A percentile compares a stretch with the other conserved stretches of the same genome.
Evolutionary conservation across 2,113 vertebrate genomes (phyloP).

Genomic region (Chlorodrepanis virens): DNA sequence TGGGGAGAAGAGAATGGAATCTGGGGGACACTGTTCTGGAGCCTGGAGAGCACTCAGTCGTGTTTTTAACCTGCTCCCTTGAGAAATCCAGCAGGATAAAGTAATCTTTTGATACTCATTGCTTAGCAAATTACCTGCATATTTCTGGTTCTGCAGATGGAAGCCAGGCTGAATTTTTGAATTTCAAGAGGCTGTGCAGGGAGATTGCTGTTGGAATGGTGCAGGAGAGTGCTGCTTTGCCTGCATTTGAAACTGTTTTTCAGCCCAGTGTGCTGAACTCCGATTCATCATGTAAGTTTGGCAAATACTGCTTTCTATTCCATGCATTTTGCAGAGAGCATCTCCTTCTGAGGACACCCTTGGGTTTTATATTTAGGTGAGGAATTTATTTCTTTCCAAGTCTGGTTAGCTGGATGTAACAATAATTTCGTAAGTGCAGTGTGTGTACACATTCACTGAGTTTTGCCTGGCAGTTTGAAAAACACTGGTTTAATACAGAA

Average conservation of each 20-base stretch:
- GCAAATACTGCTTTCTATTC: background rate
- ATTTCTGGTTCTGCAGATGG: background rate
- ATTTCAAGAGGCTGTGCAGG: background rate
- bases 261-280: background rate
- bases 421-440: background rate
- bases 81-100: background rate
- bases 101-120: rapidly evolving
- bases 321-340: background rate
- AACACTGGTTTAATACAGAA: background rate
- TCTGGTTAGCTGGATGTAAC: rapidly evolving
- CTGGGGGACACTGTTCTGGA: background rate
- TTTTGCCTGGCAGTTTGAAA: background rate
- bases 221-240: background rate
- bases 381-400: background rate
- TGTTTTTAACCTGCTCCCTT: background rate
- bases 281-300: background rate
- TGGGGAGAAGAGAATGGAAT: too few relatives aligned
- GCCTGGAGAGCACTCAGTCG: rapidly evolving
- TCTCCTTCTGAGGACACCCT: background rate
- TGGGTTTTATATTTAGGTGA: background rate
- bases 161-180: background rate
- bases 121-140: background rate
- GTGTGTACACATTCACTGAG: background rate
- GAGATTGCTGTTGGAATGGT: background rate
- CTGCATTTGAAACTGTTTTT: background rate